Conservation (phyloP, 2,888 invertebrate species). For the Horisme vitalbata region DNA sequence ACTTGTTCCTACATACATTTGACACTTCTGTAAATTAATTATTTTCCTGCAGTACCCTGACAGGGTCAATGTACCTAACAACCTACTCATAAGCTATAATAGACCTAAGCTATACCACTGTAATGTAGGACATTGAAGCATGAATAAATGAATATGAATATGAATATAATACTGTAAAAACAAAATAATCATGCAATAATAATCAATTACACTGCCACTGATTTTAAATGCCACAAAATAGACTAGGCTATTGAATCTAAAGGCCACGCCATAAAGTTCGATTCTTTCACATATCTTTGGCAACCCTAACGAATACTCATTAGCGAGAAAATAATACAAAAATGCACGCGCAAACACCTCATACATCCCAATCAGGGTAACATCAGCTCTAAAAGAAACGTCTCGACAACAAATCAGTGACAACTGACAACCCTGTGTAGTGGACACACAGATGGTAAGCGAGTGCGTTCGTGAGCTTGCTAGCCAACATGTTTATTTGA, state of each 20-base stretch:
- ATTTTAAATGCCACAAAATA: neutral
- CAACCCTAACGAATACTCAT: conserved; percentile 66
- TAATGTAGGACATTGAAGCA: too few species aligned
- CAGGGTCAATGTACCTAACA: too few species aligned
- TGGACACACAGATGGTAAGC: conserved; percentile 37
- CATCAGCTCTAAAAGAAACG: conserved; percentile 75
- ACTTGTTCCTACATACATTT: too few species aligned
- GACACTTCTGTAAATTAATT: too few species aligned
- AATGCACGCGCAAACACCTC: conserved; percentile 62
- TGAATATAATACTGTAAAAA: too few species aligned
- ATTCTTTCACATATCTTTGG: conserved; percentile 27
- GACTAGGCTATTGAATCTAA: conserved; percentile 5
- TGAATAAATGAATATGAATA: too few species aligned
- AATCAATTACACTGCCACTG: too few species aligned
- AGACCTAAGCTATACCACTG: too few species aligned
- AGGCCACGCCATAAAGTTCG: conserved; percentile 9
- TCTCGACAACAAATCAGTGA: conserved; percentile 74
- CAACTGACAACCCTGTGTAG: conserved; percentile 69
- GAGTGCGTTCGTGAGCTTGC: conserved; percentile 9
- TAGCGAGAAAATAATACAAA: conserved; percentile 63
- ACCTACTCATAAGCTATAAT: too few species aligned
- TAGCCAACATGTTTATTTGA: neutral
- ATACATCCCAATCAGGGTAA: conserved; percentile 72
- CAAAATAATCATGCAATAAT: too few species aligned
- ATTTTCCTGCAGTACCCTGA: too few species aligned